Percentiles rank a stretch among this genome's conserved stretches.
These are phyloP conservation scores for Ahaetulla prasina DNA, from an alignment of 2,113 vertebrate species.

Conservation along the genomic window DNA sequence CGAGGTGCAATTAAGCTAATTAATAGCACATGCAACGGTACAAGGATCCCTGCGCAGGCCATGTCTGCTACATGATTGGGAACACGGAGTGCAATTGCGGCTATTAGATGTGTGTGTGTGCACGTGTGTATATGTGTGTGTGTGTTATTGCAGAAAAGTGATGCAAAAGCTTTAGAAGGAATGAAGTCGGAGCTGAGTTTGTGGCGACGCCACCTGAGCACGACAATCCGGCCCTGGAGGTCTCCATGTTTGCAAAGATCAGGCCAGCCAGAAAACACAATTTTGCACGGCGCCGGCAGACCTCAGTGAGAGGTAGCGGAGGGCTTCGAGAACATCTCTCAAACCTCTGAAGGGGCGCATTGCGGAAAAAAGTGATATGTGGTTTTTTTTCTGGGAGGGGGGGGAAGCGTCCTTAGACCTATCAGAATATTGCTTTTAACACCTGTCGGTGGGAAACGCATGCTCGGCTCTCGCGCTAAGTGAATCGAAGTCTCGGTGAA, in stretches of 20 bases:
- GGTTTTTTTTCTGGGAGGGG: too few species aligned
- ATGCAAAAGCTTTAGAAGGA: not conserved
- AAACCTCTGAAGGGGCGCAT: not conserved
- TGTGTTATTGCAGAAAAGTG: not conserved
- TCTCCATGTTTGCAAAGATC: not conserved
- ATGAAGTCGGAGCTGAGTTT: not conserved
- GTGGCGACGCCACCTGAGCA: not conserved
- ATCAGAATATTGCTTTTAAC: too few species aligned
- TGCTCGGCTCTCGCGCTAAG: too few species aligned
- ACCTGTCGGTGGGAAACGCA: too few species aligned
- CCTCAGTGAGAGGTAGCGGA: too few species aligned
- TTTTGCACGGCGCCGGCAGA: too few species aligned
- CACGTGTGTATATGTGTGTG: too few species aligned
- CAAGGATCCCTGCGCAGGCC: not conserved
- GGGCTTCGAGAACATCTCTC: not conserved
- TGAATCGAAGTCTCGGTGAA: too few species aligned
- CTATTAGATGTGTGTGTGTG: not conserved
- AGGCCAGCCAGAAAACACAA: not conserved
- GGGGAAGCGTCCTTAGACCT: not conserved
- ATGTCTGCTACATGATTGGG: not conserved
- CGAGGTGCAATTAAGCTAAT: not conserved
- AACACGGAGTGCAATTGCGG: not conserved
- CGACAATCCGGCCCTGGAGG: too few species aligned
- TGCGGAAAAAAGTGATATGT: not conserved
- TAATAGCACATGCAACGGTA: not conserved